Evolutionary conservation across 2,888 invertebrate genomes (phyloP), one percentile per base, ranked within the genome.

Genomic region (Notocelia uddmanniana): DNA sequence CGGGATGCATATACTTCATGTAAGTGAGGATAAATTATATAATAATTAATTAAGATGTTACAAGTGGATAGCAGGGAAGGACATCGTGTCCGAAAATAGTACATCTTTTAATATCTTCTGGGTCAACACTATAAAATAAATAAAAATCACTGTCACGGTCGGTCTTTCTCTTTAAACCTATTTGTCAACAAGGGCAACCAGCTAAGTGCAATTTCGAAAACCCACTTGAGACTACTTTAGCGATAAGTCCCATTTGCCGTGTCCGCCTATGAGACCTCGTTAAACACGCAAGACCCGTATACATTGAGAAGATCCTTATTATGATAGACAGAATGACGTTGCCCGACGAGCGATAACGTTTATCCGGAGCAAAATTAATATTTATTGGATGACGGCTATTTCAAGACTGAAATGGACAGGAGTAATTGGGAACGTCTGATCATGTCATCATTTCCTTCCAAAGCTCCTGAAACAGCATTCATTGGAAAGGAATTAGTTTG

Each of bases 291-390:
- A 76, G 70, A 76, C 81, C 81, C 81, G 78, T 83, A 82, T 82
- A 76, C 74, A 74, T 73, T 77, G 77, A 78, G 83, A 80, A 78
- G 83, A 80, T 81, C 75, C 79, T 85, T 82, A 89, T 89, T 89
- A 85, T 88, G 89, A 89, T 85, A 83, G 88, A 88, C 90, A 86
- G 85, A 79, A 78, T 81, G 83, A 85, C 83, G 80, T 76, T 77
- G 70, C 77, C 82, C 83, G 83, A 83, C 82, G 78, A 73, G 77
- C 76, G 76, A 74, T 76, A 73, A 77, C 41, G 34, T 63, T 58
- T 37, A 68, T 72, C 67, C 55, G 59, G 60, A 60, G 72, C 60
- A 48, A 72, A 72, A 68, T 67, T 64, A 63, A 48, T 60, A 60
- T 69, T 69, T 69, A 69, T 69, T 69, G 52, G 66, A 31, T 21